Evolutionary conservation across 2,797 vertebrate genomes (phyloP), one percentile per base, ranked within the genome.

Genomic region (Neomorphus geoffroyi): DNA sequence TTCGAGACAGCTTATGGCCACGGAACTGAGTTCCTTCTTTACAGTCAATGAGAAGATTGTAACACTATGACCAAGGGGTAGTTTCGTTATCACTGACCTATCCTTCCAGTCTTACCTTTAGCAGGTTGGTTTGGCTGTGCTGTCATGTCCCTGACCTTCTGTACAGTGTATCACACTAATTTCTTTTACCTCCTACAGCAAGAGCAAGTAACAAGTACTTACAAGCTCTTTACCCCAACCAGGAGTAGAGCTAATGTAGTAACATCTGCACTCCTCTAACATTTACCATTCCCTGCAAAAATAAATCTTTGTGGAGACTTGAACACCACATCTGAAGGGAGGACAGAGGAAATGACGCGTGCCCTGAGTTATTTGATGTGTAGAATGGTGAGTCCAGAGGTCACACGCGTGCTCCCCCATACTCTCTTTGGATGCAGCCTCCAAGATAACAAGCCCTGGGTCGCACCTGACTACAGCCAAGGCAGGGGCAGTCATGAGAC

Each of bases 111-210:
- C 37, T 67, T 6, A 2, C 41, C 21, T 88, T 86, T 65, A 85
- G 46, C 18, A 82, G 67, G 28, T 4, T 73, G 45, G 1, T 80
- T 82, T 78, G 28, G 50, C 57, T 3, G 0, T 22, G 6, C 2
- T 54, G 18, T 17, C 46, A 35, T 18, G 30, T 61, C 43, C 28
- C 18, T 23, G 32, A 8, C 8, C 35, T 70, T 83, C 80, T 74
- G 53, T 33, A 61, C 45, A 67, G 18, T 0, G 0, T 27, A 12
- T 62, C 28, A 45, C 26, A 41, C 11, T 35, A 8, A 19, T 71
- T 67, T 74, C 19, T 61, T 74, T 53, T 4, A 46, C 32, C 45
- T 93, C 39, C 58, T 80, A 11, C 6, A 69, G 23, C 0, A 0
- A 67, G 41, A 70, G 15, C 21, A 71, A 46, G 41, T 70, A 70